Evolutionary conservation across 2,888 invertebrate genomes (phyloP).

Genomic region (Onthophagus sagittarius): DNA sequence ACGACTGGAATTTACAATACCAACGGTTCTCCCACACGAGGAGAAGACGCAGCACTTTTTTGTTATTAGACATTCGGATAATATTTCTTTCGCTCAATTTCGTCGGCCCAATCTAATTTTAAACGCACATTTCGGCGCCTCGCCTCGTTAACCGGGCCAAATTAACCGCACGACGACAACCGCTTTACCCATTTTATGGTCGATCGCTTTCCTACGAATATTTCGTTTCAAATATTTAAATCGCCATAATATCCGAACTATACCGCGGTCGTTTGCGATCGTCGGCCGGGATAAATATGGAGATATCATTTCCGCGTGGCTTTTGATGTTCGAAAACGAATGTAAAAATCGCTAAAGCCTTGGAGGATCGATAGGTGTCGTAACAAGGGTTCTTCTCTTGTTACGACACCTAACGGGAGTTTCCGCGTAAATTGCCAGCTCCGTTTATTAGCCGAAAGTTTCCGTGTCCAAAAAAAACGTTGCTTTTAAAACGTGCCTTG

Average conservation of each 20-base stretch:
- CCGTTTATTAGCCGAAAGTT: background rate
- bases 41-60: conserved; percentile 14
- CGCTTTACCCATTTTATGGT: background rate
- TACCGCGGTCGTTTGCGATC: background rate
- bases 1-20: conserved; percentile 28
- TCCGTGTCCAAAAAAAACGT: background rate
- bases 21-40: background rate
- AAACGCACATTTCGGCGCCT: background rate
- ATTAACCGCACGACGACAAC: background rate
- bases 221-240: conserved; percentile 5
- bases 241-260: background rate
- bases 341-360: conserved; percentile 16
- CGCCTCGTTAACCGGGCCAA: background rate
- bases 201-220: background rate
- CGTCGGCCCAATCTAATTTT: background rate
- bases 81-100: conserved; percentile 15
- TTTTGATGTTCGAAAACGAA: conserved; percentile 19
- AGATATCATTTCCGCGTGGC: conserved; percentile 20
- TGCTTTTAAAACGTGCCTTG: background rate
- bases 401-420: background rate
- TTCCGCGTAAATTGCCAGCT: background rate
- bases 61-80: conserved; percentile 22
- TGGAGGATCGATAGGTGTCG: conserved; percentile 15
- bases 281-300: conserved; percentile 13
- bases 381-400: background rate